Percentiles rank a stretch among this genome's conserved stretches.
Conservation (phyloP, 2,797 vertebrate species). For the Labeo calbasu region DNA sequence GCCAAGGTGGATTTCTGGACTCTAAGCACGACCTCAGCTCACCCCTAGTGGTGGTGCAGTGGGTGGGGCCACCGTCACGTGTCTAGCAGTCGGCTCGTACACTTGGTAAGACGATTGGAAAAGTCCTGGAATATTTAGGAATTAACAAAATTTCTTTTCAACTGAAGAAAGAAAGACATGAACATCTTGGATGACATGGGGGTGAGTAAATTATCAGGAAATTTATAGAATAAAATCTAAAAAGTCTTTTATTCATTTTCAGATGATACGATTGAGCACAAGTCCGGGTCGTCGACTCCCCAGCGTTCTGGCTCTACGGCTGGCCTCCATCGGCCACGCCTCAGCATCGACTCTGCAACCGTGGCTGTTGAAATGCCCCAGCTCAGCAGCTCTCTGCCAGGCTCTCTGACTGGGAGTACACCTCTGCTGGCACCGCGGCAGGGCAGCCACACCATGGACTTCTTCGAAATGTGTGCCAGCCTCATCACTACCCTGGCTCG, state of each 20-base stretch:
- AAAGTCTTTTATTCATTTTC: neutral
- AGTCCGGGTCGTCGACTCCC: constrained; percentile 92
- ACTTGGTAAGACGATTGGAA: no score
- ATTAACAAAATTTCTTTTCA: no score
- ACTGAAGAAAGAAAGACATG: no score
- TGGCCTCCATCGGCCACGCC: constrained; percentile 86
- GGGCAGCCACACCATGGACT: constrained; percentile 99
- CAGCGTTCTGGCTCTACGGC: constrained; percentile 92
- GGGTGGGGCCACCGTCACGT: no score
- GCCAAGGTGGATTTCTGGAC: no score
- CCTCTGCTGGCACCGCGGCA: constrained; percentile 81
- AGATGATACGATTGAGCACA: constrained; percentile 93
- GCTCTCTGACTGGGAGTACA: constrained; percentile 84
- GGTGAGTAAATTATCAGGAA: no score
- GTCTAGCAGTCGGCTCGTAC: no score
- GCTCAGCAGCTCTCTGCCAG: constrained; percentile 86
- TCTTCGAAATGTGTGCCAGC: constrained; percentile 99
- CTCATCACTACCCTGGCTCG: constrained; percentile 95
- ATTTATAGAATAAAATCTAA: neutral
- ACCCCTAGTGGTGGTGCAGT: no score
- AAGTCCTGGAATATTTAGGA: no score
- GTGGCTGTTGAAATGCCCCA: constrained; percentile 79
- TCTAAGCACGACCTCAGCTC: no score
- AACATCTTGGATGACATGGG: no score
- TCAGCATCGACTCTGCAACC: constrained; percentile 88